A percentile compares a stretch with the other conserved stretches of the same genome.
These are phyloP conservation scores for Lithobates pipiens DNA, from an alignment of 2,797 vertebrate genomes.

Conservation along the genomic window DNA sequence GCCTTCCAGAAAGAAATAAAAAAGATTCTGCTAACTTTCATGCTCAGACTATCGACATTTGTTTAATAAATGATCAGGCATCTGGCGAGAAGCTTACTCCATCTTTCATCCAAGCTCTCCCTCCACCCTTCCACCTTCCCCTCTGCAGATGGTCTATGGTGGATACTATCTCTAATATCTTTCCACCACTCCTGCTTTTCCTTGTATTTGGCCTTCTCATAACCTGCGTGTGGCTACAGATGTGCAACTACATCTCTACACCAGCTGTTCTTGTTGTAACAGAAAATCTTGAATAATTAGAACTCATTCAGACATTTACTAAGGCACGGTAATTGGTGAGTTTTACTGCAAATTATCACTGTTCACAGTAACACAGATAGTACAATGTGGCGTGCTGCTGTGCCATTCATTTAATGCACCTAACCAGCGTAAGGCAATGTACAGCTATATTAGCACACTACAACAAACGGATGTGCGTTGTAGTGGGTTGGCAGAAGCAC, in stretches of 20 bases:
- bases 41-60: neutral
- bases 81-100: constrained; percentile 20
- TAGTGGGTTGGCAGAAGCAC: too few species aligned
- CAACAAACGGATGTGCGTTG: too few species aligned
- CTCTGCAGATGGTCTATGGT: neutral
- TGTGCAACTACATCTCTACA: neutral
- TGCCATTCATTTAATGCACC: too few species aligned
- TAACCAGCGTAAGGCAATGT: too few species aligned
- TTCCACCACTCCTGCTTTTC: neutral
- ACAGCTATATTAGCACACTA: too few species aligned
- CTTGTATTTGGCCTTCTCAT: constrained; percentile 17
- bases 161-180: neutral
- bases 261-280: too few species aligned
- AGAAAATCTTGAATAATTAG: too few species aligned
- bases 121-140: neutral
- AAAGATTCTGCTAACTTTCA: neutral
- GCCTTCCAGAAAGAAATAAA: too few species aligned
- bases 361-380: too few species aligned
- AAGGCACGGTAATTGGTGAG: too few species aligned
- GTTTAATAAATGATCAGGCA: neutral
- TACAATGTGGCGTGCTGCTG: too few species aligned
- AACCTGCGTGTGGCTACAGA: neutral
- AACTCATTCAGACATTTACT: too few species aligned
- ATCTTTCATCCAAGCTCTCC: neutral
- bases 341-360: neutral